Percentiles rank a stretch among this genome's conserved stretches.
Evolutionary conservation across 2,797 vertebrate genomes (phyloP).

Genomic region (Vespertilio murinus): DNA sequence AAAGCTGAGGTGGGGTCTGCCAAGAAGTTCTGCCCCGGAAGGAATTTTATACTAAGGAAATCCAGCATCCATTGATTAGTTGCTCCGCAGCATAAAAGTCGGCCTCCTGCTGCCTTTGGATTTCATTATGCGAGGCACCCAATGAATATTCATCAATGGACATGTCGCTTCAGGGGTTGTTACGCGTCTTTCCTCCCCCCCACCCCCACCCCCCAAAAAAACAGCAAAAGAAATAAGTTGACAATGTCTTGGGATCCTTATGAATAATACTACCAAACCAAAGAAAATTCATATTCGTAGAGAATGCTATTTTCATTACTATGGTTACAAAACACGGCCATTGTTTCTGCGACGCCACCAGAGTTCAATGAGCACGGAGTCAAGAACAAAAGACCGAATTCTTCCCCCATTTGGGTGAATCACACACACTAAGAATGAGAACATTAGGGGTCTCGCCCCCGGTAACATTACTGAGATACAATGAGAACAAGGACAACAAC

Average conservation of each 20-base stretch:
- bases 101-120: background rate
- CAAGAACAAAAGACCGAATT: constrained; percentile 57
- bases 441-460: background rate
- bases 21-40: background rate
- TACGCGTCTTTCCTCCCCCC: no score
- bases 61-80: background rate
- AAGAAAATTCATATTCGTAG: background rate
- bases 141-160: background rate
- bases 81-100: background rate
- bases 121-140: background rate
- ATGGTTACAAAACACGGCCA: constrained; percentile 55
- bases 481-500: background rate
- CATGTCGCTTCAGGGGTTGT: background rate
- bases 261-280: background rate
- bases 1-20: background rate
- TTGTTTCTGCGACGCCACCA: constrained; percentile 18
- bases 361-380: background rate
- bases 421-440: background rate
- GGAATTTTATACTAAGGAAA: background rate
- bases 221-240: background rate
- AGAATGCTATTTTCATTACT: constrained; percentile 43
- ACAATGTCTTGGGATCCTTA: background rate
- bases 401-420: constrained; percentile 21
- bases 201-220: no score
- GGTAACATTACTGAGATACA: background rate